Evolutionary conservation across 2,888 invertebrate genomes (phyloP).

Genomic region (Cyaniris semiargus): DNA sequence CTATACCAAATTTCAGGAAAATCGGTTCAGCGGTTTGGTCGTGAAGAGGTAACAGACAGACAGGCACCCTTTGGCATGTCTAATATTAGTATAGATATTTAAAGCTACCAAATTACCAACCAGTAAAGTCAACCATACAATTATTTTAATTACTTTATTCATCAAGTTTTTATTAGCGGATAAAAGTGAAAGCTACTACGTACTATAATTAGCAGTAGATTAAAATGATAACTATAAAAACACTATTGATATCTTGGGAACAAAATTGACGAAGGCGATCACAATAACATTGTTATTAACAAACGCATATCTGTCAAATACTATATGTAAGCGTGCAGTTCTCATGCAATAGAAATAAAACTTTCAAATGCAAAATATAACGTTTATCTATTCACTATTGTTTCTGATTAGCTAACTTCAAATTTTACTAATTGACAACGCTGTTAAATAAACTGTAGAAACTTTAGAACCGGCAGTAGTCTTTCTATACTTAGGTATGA

Average conservation of each 20-base stretch:
- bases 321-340: background rate
- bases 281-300: conserved; percentile 28
- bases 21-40: no score
- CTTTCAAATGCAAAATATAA: background rate
- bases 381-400: no score
- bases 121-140: background rate
- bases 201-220: conserved; percentile 12
- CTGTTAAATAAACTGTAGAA: no score
- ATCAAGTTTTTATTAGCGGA: background rate
- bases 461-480: no score
- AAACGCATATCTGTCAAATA: conserved; percentile 8
- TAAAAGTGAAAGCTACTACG: conserved; percentile 20
- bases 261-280: conserved; percentile 6
- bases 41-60: no score
- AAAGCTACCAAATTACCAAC: background rate
- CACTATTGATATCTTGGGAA: conserved; percentile 13
- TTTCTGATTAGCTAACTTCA: no score
- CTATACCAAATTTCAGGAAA: no score
- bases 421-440: no score
- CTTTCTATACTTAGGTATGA: no score
- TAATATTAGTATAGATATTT: no score
- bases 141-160: background rate
- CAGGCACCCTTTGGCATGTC: no score
- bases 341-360: background rate
- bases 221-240: conserved; percentile 2